Evolutionary conservation across 1,140 invertebrate genomes (phyloP), one percentile per base, ranked within the genome.

Genomic region (Brevipalpus yothersi): DNA sequence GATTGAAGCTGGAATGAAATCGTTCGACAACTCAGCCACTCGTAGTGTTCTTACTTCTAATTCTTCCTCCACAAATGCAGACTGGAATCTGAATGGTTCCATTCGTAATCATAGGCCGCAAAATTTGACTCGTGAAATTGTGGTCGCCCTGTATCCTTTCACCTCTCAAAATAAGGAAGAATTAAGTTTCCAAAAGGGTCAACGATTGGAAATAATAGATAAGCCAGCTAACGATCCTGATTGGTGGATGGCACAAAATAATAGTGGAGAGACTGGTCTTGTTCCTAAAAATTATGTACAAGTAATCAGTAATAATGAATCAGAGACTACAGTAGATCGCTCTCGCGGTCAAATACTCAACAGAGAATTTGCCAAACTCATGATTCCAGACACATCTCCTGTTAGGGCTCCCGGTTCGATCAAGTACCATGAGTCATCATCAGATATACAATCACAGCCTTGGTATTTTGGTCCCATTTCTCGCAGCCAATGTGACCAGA

Each of bases 381-480:
- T 60, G 15, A 23, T 41, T 47, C 4, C 55, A 54, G 45, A 58
- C 13, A 40, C 19, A 49, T 47, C 57, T 10, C 41, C 17, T 19
- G 17, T 53, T 41, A 19, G 23, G 1, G 19, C 53, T 51, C 45
- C 62, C 67, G 80, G 79, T 39, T 82, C 82, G 70, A 74, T 83
- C 57, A 72, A 78, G 60, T 82, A 81, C 43, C n/a, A 19, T n/a
- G 49, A 19, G 10, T n/a, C 49, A n/a, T 19, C n/a, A 19, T 19
- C n/a, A 19, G 49, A 51, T 17, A n/a, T 51, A 2, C 49, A 51
- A 51, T 86, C 89, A 31, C 41, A 49, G 72, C 79, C 82, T 15
- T 98, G 94, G 94, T 98, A 97, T 71, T 97, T 88, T 73, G 94
- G 94, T 41, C 82, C 80, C 66, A 90, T 99, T 65, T 86, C 88